Percentiles rank a stretch among this genome's conserved stretches.
phyloP scores from a whole-genome alignment of 1,140 invertebrate genomes.

The Zaprionus lachaisei region DNA sequence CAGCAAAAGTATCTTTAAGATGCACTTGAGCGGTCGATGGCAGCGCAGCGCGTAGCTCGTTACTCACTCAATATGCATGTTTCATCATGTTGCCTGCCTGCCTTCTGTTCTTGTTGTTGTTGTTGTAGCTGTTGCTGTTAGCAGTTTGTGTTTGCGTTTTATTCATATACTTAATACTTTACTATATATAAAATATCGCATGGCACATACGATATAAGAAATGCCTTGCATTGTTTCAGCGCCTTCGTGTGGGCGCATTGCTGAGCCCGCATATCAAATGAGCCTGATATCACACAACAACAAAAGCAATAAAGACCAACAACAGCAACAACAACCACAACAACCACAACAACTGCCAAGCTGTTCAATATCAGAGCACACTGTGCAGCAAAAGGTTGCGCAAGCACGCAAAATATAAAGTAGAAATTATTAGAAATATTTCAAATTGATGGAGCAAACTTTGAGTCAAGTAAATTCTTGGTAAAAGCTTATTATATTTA shows the following conservation, averaged over 20 bases:
- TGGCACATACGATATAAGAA: constrained; percentile 42
- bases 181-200: constrained; percentile 36
- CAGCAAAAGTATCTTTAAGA: constrained; percentile 79
- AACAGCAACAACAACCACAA: constrained; percentile 29
- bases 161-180: constrained; percentile 31
- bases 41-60: constrained; percentile 47
- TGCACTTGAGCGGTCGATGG: constrained; percentile 77
- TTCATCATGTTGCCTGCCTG: constrained; percentile 21
- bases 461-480: neutral
- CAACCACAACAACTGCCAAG: constrained; percentile 18
- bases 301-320: constrained; percentile 30
- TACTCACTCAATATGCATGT: constrained; percentile 55
- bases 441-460: neutral
- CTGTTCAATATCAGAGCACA: constrained; percentile 64
- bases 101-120: neutral
- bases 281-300: constrained; percentile 53
- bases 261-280: constrained; percentile 77
- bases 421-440: neutral
- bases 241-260: constrained; percentile 71
- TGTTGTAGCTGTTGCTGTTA: neutral
- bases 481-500: neutral
- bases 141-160: neutral
- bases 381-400: constrained; percentile 39
- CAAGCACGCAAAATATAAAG: neutral
- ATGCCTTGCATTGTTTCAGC: constrained; percentile 76